phyloP scores from a whole-genome alignment of 2,888 invertebrate species.

The Heliconius erato region DNA sequence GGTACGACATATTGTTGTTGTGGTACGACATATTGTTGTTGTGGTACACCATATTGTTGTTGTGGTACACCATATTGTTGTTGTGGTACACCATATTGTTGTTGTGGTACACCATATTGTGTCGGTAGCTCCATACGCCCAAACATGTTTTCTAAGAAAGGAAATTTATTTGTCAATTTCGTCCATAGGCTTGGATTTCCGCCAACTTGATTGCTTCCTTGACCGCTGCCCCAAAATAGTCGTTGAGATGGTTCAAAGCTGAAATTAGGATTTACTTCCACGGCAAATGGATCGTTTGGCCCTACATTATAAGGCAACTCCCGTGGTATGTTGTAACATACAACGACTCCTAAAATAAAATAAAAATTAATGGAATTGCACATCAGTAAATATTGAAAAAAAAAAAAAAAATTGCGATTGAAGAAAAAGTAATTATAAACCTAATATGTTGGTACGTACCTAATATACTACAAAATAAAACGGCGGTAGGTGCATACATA shows the following conservation, averaged over 20 bases:
- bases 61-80: too few relatives aligned
- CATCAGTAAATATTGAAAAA: background rate
- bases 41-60: constrained; percentile 12
- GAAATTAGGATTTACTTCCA: constrained; percentile 64
- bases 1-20: constrained; percentile 50
- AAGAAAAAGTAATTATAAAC: background rate
- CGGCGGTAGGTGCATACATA: constrained; percentile 75
- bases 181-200: constrained; percentile 79
- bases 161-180: constrained; percentile 79
- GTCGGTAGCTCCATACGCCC: constrained; percentile 74
- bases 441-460: constrained; percentile 75
- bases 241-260: constrained; percentile 74
- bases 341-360: constrained; percentile 67
- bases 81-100: too few relatives aligned
- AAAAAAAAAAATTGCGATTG: background rate
- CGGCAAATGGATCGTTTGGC: constrained; percentile 71
- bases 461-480: constrained; percentile 74
- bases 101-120: constrained; percentile 70
- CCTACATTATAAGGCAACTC: constrained; percentile 73
- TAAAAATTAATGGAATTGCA: background rate
- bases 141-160: constrained; percentile 77
- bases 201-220: constrained; percentile 79
- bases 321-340: constrained; percentile 73
- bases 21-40: constrained; percentile 50
- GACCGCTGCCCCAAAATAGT: constrained; percentile 72